Percentiles rank a stretch among this genome's conserved stretches.
These are phyloP conservation scores for Nephrotoma appendiculata DNA, from an alignment of 2,888 invertebrate species.

Conservation along the genomic window DNA sequence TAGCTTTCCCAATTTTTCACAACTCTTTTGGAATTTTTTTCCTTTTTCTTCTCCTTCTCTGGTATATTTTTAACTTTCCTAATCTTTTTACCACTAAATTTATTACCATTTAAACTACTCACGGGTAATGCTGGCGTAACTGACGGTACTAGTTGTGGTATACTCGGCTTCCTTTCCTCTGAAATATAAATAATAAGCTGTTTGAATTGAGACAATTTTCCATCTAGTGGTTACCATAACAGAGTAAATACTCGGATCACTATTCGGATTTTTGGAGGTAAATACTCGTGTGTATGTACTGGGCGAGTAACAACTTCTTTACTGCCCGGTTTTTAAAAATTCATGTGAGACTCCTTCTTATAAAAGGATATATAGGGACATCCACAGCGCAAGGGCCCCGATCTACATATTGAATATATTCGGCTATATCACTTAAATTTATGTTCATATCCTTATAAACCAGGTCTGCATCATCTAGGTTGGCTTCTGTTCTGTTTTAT, in stretches of 20 bases:
- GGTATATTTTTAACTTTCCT: not conserved
- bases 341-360: conserved; percentile 65
- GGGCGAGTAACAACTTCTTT: conserved; percentile 81
- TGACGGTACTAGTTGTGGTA: not conserved
- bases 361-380: conserved; percentile 64
- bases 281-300: conserved; percentile 79
- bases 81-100: not conserved
- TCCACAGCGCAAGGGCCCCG: conserved; percentile 51
- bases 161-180: not conserved
- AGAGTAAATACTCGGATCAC: conserved; percentile 74
- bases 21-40: not conserved
- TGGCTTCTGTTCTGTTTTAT: conserved; percentile 70
- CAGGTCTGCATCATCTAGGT: conserved; percentile 73
- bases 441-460: conserved; percentile 75
- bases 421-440: conserved; percentile 64
- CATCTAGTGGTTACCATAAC: conserved; percentile 92
- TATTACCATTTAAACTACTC: not conserved
- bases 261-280: conserved; percentile 72
- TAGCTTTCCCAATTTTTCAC: not conserved
- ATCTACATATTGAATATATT: conserved; percentile 76
- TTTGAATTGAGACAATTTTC: conserved; percentile 75
- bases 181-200: conserved; percentile 42
- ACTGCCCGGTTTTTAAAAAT: conserved; percentile 85
- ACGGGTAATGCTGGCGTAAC: not conserved
- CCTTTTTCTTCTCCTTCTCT: not conserved